A percentile compares a stretch with the other conserved stretches of the same genome.
These are phyloP conservation scores for Schrankia costaestrigalis DNA, from an alignment of 2,888 invertebrate species.

Conservation along the genomic window DNA sequence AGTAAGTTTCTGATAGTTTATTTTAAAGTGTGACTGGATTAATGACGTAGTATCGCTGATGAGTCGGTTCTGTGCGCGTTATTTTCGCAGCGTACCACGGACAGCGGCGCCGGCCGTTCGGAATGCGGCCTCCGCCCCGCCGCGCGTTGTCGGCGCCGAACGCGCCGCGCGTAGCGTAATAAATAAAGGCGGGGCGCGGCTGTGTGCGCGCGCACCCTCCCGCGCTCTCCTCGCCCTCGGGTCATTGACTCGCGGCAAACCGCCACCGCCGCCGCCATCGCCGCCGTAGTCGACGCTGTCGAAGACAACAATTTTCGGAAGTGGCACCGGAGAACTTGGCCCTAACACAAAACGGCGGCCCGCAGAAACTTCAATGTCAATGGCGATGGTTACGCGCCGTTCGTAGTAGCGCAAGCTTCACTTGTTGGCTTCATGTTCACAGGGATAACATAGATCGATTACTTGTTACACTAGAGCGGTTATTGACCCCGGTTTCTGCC, in stretches of 20 bases:
- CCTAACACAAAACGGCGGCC: conserved; percentile 38
- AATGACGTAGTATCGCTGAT: conserved; percentile 48
- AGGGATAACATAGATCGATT: conserved; percentile 14
- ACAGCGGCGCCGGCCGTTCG: conserved; percentile 59
- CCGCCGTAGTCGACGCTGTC: conserved; percentile 47
- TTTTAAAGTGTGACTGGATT: conserved; percentile 69
- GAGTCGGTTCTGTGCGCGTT: conserved; percentile 56
- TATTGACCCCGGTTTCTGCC: conserved; percentile 52
- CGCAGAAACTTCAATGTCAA: conserved; percentile 65
- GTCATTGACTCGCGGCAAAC: conserved; percentile 71
- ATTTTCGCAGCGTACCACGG: conserved; percentile 64
- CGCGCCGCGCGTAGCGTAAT: conserved; percentile 77
- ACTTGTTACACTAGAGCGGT: conserved; percentile 42
- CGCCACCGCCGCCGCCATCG: conserved; percentile 40
- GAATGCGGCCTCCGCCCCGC: conserved; percentile 75
- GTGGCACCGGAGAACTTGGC: conserved; percentile 60
- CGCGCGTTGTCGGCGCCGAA: conserved; percentile 63
- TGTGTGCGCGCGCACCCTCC: conserved; percentile 79
- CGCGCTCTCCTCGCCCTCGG: conserved; percentile 69
- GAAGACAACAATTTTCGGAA: conserved; percentile 66
- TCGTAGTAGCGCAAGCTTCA: conserved; percentile 9
- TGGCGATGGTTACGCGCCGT: conserved; percentile 53
- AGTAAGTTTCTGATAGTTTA: conserved; percentile 72
- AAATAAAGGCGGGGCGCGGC: conserved; percentile 80
- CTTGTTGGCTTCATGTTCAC: conserved; percentile 4